These are phyloP conservation scores for Apodemus speciosus DNA, from an alignment of 2,113 vertebrate genomes.

Conservation along the genomic window DNA sequence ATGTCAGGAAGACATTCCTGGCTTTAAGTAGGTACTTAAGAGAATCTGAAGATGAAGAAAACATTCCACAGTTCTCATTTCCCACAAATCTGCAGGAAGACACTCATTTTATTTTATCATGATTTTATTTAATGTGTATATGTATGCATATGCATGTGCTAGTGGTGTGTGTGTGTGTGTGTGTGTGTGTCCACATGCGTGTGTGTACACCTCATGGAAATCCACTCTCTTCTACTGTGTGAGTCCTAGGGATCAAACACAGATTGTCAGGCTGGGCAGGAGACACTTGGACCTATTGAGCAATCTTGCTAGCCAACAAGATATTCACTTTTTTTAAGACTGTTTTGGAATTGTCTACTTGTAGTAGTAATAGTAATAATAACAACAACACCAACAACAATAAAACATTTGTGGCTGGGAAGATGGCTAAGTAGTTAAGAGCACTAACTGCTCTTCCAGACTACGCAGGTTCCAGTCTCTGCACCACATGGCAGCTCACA, in stretches of 20 bases:
- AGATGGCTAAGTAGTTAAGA: not conserved
- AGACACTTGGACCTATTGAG: not conserved
- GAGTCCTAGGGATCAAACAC: not conserved
- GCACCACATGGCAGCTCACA: not conserved
- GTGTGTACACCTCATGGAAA: not conserved
- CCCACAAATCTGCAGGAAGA: not conserved
- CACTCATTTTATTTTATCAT: not conserved
- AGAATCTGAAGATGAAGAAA: not conserved
- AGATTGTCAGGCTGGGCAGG: not conserved
- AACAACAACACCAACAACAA: too few species aligned
- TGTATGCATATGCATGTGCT: not conserved
- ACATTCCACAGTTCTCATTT: not conserved
- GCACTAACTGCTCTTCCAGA: not conserved
- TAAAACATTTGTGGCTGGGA: not conserved
- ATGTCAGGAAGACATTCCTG: slow-evolving; percentile 33
- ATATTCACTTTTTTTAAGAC: not conserved
- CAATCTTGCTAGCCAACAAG: not conserved
- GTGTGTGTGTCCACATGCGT: not conserved
- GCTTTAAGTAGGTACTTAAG: not conserved
- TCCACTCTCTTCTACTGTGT: not conserved
- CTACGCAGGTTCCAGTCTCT: not conserved
- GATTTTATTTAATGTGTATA: not conserved
- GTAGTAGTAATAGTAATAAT: not conserved
- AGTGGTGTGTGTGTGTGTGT: not conserved
- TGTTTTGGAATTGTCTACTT: not conserved